These are phyloP conservation scores for Choreutis nemorana DNA, from an alignment of 2,888 invertebrate genomes.

Conservation along the genomic window DNA sequence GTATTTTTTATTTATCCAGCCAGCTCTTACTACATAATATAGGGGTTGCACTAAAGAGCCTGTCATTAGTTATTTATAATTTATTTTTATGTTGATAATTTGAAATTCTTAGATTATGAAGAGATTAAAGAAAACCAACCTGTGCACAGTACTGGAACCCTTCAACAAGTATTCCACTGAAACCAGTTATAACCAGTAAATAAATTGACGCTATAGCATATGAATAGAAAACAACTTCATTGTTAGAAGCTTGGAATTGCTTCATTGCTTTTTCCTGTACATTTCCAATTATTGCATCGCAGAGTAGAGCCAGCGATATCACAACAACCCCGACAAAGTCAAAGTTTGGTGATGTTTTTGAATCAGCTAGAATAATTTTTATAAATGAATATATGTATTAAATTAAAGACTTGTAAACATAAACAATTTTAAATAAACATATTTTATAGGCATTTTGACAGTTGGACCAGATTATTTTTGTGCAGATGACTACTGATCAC, in stretches of 20 bases:
- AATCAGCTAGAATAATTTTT: slow-evolving; percentile 72
- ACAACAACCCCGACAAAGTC: slow-evolving; percentile 74
- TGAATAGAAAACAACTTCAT: slow-evolving; percentile 92
- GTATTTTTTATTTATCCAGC: no score
- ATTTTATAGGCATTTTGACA: no score
- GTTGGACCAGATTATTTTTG: no score
- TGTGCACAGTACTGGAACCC: slow-evolving; percentile 80
- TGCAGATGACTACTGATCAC: no score
- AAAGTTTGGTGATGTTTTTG: slow-evolving; percentile 78
- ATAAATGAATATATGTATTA: slow-evolving; percentile 3
- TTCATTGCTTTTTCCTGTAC: slow-evolving; percentile 97
- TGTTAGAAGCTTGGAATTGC: slow-evolving; percentile 80
- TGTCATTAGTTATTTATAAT: no score
- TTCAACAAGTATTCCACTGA: slow-evolving; percentile 76
- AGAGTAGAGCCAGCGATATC: slow-evolving; percentile 85
- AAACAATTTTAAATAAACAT: no score
- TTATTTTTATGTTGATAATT: no score
- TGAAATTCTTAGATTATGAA: no score
- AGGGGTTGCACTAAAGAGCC: no score
- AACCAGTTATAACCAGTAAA: slow-evolving; percentile 74
- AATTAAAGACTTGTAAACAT: no score
- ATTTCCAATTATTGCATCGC: slow-evolving; percentile 96
- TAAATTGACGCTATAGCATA: slow-evolving; percentile 89
- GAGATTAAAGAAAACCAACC: no score
- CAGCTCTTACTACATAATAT: no score